phyloP scores from a whole-genome alignment of 2,888 invertebrate species.

The Dexiosoma caninum region DNA sequence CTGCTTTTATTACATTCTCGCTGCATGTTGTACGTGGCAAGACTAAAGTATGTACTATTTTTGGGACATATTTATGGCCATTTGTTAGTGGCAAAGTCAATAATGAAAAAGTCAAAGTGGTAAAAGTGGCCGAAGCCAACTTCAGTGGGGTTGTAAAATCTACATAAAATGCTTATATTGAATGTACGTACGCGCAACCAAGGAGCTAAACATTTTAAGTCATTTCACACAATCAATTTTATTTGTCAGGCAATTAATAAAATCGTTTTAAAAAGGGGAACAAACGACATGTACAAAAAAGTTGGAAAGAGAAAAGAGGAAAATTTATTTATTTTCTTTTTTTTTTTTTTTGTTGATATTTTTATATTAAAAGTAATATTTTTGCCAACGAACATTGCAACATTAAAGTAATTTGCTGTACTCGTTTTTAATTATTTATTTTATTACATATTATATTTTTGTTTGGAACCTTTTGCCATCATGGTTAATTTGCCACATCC shows the following conservation, averaged over 20 bases:
- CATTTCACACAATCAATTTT: conserved; percentile 63
- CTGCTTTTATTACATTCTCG: conserved; percentile 12
- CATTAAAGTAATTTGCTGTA: neutral
- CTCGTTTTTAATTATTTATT: no score
- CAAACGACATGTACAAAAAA: no score
- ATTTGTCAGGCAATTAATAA: conserved; percentile 67
- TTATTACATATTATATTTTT: no score
- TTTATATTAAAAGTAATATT: neutral
- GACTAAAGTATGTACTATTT: neutral
- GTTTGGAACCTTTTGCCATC: neutral
- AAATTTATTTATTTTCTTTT: no score
- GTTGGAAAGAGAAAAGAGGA: neutral
- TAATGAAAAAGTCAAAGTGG: conserved; percentile 30
- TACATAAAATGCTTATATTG: conserved; percentile 1
- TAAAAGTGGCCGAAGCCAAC: conserved; percentile 5
- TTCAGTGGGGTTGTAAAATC: neutral
- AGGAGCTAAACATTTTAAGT: conserved; percentile 29
- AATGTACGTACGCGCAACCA: neutral
- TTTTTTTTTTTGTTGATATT: neutral
- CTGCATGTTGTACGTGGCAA: conserved; percentile 11
- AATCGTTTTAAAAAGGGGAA: conserved; percentile 18
- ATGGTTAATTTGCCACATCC: neutral
- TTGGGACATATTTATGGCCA: conserved; percentile 42
- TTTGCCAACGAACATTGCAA: no score
- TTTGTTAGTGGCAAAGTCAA: conserved; percentile 44